phyloP scores from a whole-genome alignment of 2,888 invertebrate genomes.

The Crepidodera aurea region DNA sequence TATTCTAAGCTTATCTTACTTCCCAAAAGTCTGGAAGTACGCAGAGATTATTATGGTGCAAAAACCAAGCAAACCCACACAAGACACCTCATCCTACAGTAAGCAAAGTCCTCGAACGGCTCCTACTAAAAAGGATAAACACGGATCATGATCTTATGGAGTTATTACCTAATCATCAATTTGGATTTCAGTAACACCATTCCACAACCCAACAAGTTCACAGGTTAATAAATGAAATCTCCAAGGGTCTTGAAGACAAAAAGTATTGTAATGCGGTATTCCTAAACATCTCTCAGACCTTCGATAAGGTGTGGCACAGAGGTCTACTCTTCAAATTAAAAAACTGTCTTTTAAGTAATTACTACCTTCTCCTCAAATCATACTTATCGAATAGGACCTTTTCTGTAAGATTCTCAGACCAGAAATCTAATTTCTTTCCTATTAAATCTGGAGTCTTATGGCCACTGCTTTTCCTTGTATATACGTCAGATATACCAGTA shows the following conservation, averaged over 20 bases:
- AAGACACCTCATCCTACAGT: too few species aligned
- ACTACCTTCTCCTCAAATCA: too few species aligned
- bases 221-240: too few species aligned
- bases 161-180: not conserved
- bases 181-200: not conserved
- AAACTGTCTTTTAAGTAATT: not conserved
- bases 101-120: not conserved
- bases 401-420: not conserved
- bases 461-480: not conserved
- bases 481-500: too few species aligned
- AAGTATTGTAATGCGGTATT: not conserved
- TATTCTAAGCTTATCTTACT: too few species aligned
- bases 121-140: not conserved
- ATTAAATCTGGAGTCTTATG: not conserved
- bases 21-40: too few species aligned
- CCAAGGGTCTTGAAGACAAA: too few species aligned
- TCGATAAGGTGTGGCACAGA: too few species aligned
- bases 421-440: too few species aligned
- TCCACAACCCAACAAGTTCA: constrained; percentile 1
- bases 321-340: not conserved
- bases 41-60: too few species aligned
- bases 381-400: too few species aligned
- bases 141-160: not conserved
- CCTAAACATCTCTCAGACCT: not conserved
- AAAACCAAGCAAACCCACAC: too few species aligned